Percentiles rank a stretch among this genome's conserved stretches.
phyloP scores from a whole-genome alignment of 2,888 invertebrate species.

The Halictus quadricinctus region DNA sequence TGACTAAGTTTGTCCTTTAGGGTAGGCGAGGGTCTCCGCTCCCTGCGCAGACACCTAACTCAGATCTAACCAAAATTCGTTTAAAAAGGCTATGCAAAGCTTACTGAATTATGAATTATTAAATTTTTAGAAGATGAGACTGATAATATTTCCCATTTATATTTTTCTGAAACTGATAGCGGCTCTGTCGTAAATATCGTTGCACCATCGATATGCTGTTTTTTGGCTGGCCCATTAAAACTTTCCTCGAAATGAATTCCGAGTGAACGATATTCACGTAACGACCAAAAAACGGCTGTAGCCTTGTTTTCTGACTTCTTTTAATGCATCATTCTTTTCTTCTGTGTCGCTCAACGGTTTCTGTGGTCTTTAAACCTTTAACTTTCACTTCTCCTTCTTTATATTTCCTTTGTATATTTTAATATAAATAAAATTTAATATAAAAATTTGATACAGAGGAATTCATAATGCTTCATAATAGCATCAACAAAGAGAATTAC shows the following conservation, averaged over 20 bases:
- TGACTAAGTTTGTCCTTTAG: no score
- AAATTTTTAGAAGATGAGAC: background rate
- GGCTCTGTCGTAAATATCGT: background rate
- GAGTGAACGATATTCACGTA: background rate
- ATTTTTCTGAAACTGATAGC: background rate
- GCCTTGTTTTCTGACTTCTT: background rate
- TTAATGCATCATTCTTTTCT: background rate
- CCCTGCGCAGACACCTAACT: no score
- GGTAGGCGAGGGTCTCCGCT: no score
- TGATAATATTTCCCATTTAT: background rate
- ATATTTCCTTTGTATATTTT: background rate
- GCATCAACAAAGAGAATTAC: no score
- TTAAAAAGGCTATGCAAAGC: no score
- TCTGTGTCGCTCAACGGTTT: background rate
- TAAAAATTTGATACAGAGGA: no score
- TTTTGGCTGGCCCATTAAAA: background rate
- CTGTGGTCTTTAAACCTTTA: background rate
- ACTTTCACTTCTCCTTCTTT: background rate
- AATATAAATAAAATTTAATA: no score
- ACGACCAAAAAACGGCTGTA: background rate
- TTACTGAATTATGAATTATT: no score
- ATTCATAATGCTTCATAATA: no score
- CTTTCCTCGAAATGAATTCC: conserved; percentile 2
- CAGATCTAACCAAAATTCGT: no score
- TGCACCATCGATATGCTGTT: background rate